A percentile compares a stretch with the other conserved stretches of the same genome.
phyloP scores from a whole-genome alignment of 2,113 vertebrate genomes.

The rat (Rattus norvegicus) region GRCr8 NC_086030.1:41458001-41458500 shows the following conservation, averaged over 20 bases:
- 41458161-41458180: conserved; percentile 74
- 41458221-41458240: background rate
- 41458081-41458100: conserved; percentile 55
- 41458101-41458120: conserved; percentile 61
- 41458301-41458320: too few species aligned
- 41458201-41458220: background rate
- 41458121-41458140: conserved; percentile 33
- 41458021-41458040: conserved; percentile 40
- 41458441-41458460: too few species aligned
- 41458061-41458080: conserved; percentile 59
- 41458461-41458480: background rate
- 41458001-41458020: conserved; percentile 55
- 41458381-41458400: too few species aligned
- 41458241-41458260: background rate
- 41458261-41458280: background rate
- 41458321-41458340: background rate
- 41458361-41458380: background rate
- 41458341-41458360: background rate
- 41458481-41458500: background rate
- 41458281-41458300: rapidly evolving
- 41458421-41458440: too few species aligned
- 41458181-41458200: conserved; percentile 51
- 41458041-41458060: background rate
- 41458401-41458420: background rate
- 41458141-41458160: conserved; percentile 71